phyloP scores from a whole-genome alignment of 2,797 vertebrate species.

The Astyanax mexicanus region DNA sequence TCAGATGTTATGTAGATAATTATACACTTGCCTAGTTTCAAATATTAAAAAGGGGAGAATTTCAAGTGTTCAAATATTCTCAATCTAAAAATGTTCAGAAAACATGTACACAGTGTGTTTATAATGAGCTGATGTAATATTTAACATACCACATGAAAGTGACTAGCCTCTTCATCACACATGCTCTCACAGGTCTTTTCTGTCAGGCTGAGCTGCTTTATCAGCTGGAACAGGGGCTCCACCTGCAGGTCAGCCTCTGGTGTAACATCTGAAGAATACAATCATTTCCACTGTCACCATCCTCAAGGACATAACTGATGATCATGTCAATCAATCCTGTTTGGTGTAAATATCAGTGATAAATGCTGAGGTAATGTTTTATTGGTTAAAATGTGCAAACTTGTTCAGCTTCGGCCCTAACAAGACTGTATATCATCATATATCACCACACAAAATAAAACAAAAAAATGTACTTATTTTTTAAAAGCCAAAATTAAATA shows the following conservation, averaged over 20 bases:
- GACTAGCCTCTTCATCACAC: slow-evolving; percentile 51
- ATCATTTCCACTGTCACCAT: neutral
- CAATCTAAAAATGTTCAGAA: too few relatives aligned
- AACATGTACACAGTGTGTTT: too few relatives aligned
- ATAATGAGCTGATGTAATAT: neutral
- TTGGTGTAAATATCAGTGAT: neutral
- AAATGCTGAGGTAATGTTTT: neutral
- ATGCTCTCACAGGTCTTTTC: slow-evolving; percentile 31
- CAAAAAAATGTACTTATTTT: neutral
- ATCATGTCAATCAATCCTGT: too few relatives aligned
- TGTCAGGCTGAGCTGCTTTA: slow-evolving; percentile 51
- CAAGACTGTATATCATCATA: neutral
- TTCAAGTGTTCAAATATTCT: too few relatives aligned
- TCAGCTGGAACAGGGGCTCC: slow-evolving; percentile 74
- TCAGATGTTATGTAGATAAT: too few relatives aligned
- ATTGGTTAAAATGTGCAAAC: neutral
- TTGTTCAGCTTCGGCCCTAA: neutral
- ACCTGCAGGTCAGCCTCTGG: slow-evolving; percentile 74
- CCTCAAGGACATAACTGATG: neutral
- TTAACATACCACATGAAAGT: slow-evolving; percentile 67
- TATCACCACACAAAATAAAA: too few relatives aligned
- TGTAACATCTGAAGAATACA: slow-evolving; percentile 61
- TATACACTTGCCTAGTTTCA: too few relatives aligned
- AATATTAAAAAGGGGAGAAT: too few relatives aligned
- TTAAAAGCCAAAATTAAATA: neutral